Base-by-base conservation (phyloP, 2,888 invertebrate genomes). In the Drosophila mayaguana region DNA sequence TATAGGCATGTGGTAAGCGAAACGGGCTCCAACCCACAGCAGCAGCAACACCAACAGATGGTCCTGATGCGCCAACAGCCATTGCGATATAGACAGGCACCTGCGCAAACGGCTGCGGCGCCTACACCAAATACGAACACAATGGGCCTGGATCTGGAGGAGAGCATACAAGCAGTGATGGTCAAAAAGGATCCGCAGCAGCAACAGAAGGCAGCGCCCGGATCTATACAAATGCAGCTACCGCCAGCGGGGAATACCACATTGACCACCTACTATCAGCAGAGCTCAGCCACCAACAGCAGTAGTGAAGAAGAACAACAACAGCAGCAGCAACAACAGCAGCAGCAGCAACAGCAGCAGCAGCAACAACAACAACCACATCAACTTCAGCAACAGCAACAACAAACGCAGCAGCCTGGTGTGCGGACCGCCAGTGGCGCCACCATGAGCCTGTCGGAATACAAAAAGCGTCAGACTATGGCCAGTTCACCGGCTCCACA, bases 91-190 rank as follows among this genome's bases (percentile, higher is more conserved):
- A 65, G 85, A 1, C 57, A 81, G 40, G 65, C 75, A 25, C 28
- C 64, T 1, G n/a, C 70, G 0, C 36, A 73, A 48, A 55, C 77
- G 18, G 16, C 81, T 36, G 60, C 78, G 40, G 61, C 72, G 14
- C 25, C 67, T 0, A 9, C 77, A 61, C 51, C 63, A 20, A 66
- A 54, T 18, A 40, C 38, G 9, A 72, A 32, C 56, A 81, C 78
- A 28, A 84, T 79, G 63, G 88, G 83, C 7, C 65, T 91, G 45
- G 93, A 93, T 61, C 75, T 93, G 38, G 93, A 93, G 75, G 93
- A 93, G 3, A 91, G 92, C 59, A 92, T 93, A 38, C 91, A 92
- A 72, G 92, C 93, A 0, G 92, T 91, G 0, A 90, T 92, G 25
- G 90, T 93, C 0, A 92, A 92, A 46, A 92, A 92, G 63, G 90